Base-by-base conservation (phyloP, 1,140 invertebrate genomes). In the Drosophila yakuba region DNA sequence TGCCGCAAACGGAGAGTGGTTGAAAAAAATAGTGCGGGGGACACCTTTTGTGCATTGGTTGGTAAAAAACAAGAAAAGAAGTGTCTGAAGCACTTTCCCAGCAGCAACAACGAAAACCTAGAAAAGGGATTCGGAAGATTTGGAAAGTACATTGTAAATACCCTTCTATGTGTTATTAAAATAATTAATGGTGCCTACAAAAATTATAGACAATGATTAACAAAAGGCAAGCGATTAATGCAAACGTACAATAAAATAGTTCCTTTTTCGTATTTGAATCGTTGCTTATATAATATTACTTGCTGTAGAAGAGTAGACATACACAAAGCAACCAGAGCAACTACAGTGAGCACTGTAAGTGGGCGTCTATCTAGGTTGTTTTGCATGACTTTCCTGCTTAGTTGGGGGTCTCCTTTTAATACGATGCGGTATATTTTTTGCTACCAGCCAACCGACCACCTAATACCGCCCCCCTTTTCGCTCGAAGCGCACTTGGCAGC, bases 361-460 rank as follows among this genome's bases (percentile, higher is more conserved):
- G 80, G 80, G 50, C 43, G 64, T 56, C 64, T 52, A 28, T 68
- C 23, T 41, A 28, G 17, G 43, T 51, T 50, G 50, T 64, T 63
- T 47, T 32, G 32, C 35, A 15, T 36, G 8, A 3, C 50, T 79
- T 63, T 74, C 44, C 58, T 58, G 54, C 81, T 63, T 77, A 62
- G 80, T 68, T 52, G 77, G 80, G 54, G 81, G 81, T 77, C 61
- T 72, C 63, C 77, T 85, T 80, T 84, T 85, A 85, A 84, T 85
- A 80, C 80, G 77, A 67, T 84, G 81, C 77, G 80, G 81, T 68
- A 85, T 73, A 68, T 85, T 82, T 54, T 63, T 58, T 35, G 38
- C 35, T 45, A 54, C 60, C 61, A 66, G 38, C 39, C 38, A 68
- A 28, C 48, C 25, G 25, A 23, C 55, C 67, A 41, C 38, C 43